Percentiles rank a stretch among this genome's conserved stretches.
Evolutionary conservation across 37 sponge, comb jelly and placozoan species (phyloP).

Genomic region (Crambe crambe): DNA sequence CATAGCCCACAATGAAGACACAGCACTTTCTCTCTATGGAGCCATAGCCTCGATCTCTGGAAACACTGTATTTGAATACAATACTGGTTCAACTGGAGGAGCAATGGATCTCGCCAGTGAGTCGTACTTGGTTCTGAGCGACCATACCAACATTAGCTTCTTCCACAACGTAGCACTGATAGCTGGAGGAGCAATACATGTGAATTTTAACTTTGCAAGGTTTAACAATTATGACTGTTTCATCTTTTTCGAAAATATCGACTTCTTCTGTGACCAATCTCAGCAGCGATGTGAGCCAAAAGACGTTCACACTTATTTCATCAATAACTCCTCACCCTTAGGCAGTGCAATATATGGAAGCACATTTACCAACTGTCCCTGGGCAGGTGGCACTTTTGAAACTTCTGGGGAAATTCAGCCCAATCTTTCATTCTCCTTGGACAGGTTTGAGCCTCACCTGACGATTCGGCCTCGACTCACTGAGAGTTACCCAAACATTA

Average conservation of each 20-base stretch:
- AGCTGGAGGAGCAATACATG: constrained; percentile 45
- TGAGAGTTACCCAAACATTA: not conserved
- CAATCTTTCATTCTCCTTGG: not conserved
- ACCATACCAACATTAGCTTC: constrained; percentile 11
- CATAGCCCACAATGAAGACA: not conserved
- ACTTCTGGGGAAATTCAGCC: not conserved
- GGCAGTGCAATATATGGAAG: constrained; percentile 42
- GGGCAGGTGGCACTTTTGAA: constrained; percentile 12
- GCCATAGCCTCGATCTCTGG: not conserved
- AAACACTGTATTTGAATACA: not conserved
- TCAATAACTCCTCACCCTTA: constrained; percentile 24
- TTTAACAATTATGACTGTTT: constrained; percentile 32
- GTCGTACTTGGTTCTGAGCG: constrained; percentile 33
- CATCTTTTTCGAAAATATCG: constrained; percentile 37
- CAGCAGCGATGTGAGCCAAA: not conserved
- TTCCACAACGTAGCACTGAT: constrained; percentile 1
- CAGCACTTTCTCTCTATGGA: constrained; percentile 4
- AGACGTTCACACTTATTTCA: constrained; percentile 7
- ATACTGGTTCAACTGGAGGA: constrained; percentile 42
- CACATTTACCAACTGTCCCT: constrained; percentile 34
- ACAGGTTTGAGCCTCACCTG: not conserved
- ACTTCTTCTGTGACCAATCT: not conserved
- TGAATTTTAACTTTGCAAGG: not conserved
- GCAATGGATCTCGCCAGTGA: constrained; percentile 15
- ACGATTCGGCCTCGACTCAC: not conserved